These are phyloP conservation scores for Myripristis murdjan DNA, from an alignment of 2,797 vertebrate species.

Conservation along the genomic window DNA sequence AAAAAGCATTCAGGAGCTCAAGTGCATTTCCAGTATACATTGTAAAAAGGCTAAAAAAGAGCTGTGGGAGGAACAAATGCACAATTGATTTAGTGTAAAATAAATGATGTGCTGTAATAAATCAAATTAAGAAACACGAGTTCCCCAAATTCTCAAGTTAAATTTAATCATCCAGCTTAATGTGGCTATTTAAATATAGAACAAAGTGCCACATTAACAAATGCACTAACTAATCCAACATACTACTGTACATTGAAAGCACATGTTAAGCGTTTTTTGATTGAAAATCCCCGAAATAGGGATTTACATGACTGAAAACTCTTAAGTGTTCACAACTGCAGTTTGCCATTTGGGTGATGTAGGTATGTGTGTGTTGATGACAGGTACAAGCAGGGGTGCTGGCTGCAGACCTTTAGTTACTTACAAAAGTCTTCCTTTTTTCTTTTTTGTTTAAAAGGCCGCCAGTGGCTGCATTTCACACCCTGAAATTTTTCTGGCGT, in stretches of 20 bases:
- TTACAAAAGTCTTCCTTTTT: slow-evolving; percentile 40
- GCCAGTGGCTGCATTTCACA: slow-evolving; percentile 62
- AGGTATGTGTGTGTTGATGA: background rate
- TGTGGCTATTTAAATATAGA: background rate
- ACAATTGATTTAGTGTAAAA: background rate
- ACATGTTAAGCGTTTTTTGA: slow-evolving; percentile 11
- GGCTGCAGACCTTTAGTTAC: slow-evolving; percentile 1
- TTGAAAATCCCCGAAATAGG: background rate
- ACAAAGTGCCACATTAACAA: background rate
- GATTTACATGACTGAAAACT: background rate
- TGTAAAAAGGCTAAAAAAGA: background rate
- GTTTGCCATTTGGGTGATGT: slow-evolving; percentile 32
- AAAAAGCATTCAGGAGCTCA: background rate
- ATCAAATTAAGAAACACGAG: background rate
- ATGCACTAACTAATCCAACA: slow-evolving; percentile 26
- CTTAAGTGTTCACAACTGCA: background rate
- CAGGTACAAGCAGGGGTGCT: background rate
- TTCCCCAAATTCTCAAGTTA: background rate
- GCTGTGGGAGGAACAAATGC: background rate
- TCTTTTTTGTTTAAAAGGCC: background rate
- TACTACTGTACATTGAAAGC: slow-evolving; percentile 25
- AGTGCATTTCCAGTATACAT: background rate
- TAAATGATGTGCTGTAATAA: background rate
- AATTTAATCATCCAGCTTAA: slow-evolving; percentile 2
- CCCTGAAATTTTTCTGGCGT: slow-evolving; percentile 62